phyloP scores from a whole-genome alignment of 2,797 vertebrate genomes.

The Furcifer pardalis region DNA sequence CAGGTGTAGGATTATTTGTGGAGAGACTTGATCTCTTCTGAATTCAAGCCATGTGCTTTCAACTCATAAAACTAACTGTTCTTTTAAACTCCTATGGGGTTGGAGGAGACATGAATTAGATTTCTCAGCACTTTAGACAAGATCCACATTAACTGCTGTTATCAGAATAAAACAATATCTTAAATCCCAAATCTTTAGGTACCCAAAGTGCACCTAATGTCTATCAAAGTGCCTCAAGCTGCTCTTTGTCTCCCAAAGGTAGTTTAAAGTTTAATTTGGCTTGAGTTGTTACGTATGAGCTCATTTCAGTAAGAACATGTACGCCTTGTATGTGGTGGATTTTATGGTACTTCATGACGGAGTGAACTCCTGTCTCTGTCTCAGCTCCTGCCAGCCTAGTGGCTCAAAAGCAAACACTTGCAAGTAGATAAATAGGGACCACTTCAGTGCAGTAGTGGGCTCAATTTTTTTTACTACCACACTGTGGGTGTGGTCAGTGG shows the following conservation, averaged over 20 bases:
- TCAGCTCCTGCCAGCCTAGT: too few species aligned
- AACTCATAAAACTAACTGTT: not conserved
- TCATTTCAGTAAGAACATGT: not conserved
- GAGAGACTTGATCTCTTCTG: not conserved
- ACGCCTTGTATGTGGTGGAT: too few species aligned
- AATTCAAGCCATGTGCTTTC: not conserved
- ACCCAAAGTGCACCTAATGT: not conserved
- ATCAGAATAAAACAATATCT: not conserved
- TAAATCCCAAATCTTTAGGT: not conserved
- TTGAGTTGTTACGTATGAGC: not conserved
- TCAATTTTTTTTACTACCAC: too few species aligned
- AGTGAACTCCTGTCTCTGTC: too few species aligned
- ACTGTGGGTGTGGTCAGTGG: too few species aligned
- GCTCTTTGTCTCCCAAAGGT: not conserved
- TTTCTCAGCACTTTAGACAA: constrained; percentile 17
- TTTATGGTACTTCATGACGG: too few species aligned
- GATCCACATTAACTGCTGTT: not conserved
- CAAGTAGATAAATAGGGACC: too few species aligned
- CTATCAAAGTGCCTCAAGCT: not conserved
- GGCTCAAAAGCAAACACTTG: too few species aligned
- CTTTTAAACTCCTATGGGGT: not conserved
- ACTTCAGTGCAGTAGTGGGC: too few species aligned
- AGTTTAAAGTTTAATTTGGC: not conserved
- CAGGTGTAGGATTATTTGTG: not conserved
- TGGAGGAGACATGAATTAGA: too few species aligned